Conservation (phyloP, 2,113 vertebrate genomes). For the Eurypyga helias region DNA sequence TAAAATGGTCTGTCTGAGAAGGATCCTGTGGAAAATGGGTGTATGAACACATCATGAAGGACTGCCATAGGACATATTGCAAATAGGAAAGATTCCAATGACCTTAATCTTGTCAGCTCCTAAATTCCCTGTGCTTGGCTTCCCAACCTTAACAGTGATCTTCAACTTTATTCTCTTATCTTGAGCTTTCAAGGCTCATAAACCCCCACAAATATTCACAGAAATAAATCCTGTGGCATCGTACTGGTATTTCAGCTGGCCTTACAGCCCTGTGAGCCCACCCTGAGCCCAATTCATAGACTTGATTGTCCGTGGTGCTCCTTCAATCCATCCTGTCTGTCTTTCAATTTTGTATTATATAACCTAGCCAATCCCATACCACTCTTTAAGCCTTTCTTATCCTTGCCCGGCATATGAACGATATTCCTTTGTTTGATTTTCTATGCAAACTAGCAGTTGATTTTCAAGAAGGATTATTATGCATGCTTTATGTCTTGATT, state of each 20-base stretch:
- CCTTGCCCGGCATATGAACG: not conserved
- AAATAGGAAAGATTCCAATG: not conserved
- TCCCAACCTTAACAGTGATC: not conserved
- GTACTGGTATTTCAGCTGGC: not conserved
- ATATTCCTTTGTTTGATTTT: not conserved
- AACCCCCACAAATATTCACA: fast-evolving
- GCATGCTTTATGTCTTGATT: constrained; percentile 1
- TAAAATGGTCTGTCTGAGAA: not conserved
- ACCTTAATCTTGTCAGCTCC: not conserved
- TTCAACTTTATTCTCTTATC: not conserved
- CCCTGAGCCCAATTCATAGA: not conserved
- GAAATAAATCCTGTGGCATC: not conserved
- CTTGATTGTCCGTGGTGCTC: not conserved
- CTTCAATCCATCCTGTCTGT: not conserved
- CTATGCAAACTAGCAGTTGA: not conserved
- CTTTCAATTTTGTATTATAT: not conserved
- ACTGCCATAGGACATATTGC: not conserved
- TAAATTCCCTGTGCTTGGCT: not conserved
- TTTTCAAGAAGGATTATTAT: not conserved
- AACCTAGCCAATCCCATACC: not conserved
- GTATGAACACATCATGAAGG: not conserved
- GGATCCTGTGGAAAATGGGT: not conserved
- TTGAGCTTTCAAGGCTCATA: not conserved
- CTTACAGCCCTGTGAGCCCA: not conserved
- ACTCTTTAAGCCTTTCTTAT: not conserved